These are phyloP conservation scores for Bruchidius siliquastri DNA, from an alignment of 2,888 invertebrate species.

Conservation along the genomic window DNA sequence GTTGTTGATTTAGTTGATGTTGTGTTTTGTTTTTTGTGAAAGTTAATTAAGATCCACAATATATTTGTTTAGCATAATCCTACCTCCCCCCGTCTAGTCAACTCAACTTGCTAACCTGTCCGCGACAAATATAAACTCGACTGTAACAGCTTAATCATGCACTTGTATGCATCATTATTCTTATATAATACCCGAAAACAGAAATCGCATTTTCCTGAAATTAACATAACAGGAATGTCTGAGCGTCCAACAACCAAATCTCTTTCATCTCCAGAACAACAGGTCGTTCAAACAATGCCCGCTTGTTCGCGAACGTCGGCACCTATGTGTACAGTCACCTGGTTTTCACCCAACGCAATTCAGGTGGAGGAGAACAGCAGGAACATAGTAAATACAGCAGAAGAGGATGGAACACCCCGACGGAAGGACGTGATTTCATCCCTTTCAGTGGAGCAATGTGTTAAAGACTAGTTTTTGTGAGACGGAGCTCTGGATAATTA, in stretches of 20 bases:
- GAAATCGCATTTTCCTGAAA: not conserved
- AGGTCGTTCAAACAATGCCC: not conserved
- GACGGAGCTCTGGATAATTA: too few species aligned
- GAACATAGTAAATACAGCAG: not conserved
- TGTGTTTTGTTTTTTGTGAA: too few species aligned
- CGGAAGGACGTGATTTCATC: not conserved
- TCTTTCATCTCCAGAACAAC: not conserved
- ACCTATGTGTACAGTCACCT: not conserved
- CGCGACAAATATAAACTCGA: too few species aligned
- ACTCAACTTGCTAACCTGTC: too few species aligned
- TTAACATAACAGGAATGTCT: not conserved
- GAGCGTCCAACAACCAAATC: not conserved
- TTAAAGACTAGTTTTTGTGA: too few species aligned
- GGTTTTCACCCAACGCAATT: not conserved
- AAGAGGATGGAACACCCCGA: not conserved
- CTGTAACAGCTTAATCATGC: too few species aligned
- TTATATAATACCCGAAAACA: not conserved
- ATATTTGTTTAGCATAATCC: too few species aligned
- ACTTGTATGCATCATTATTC: too few species aligned
- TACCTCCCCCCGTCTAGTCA: too few species aligned
- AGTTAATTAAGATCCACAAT: too few species aligned
- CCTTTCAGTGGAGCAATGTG: too few species aligned
- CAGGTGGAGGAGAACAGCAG: not conserved
- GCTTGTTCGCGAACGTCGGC: not conserved
- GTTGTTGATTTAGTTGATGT: too few species aligned